A percentile compares a stretch with the other conserved stretches of the same genome.
phyloP scores from a whole-genome alignment of 2,113 vertebrate genomes.

The Ariopsis seemanni region DNA sequence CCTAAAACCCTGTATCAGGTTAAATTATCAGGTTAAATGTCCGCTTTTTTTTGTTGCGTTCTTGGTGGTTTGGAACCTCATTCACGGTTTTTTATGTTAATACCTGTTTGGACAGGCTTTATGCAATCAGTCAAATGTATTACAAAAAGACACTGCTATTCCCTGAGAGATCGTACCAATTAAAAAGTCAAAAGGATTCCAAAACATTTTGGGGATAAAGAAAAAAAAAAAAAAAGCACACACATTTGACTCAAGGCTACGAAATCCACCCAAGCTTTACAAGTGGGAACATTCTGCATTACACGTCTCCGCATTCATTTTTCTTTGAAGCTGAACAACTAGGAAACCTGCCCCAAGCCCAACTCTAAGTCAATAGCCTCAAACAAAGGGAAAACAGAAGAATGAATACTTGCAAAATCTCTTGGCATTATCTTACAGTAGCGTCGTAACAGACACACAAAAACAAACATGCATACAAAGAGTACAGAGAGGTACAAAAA shows the following conservation, averaged over 20 bases:
- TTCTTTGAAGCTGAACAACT: background rate
- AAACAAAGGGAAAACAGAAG: background rate
- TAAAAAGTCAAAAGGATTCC: background rate
- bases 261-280: background rate
- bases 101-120: background rate
- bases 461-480: background rate
- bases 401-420: background rate
- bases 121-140: constrained; percentile 28
- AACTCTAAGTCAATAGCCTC: background rate
- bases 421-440: background rate
- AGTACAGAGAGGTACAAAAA: background rate
- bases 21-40: background rate
- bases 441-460: background rate
- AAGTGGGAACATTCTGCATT: background rate
- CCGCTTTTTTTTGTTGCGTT: background rate
- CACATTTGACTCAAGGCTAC: background rate
- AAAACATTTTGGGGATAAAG: background rate
- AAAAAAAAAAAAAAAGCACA: background rate
- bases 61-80: background rate
- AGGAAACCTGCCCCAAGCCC: background rate
- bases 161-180: background rate
- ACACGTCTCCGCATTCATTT: background rate
- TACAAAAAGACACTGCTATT: background rate
- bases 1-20: background rate
- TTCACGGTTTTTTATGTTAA: background rate